phyloP scores from a whole-genome alignment of 2,797 vertebrate genomes.

The Melanotaenia boesemani region DNA sequence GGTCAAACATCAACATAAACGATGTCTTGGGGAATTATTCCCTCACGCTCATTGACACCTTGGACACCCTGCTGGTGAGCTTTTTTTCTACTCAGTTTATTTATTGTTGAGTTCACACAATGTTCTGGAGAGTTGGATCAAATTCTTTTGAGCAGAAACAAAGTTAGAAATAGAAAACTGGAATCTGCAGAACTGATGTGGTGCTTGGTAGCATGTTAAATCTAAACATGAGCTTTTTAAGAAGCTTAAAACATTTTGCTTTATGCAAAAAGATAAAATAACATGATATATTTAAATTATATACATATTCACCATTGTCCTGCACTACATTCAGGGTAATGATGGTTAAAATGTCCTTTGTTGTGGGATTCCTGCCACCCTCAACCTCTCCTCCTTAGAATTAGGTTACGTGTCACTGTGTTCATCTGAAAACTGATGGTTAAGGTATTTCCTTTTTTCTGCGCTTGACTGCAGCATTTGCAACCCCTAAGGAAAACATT shows the following conservation, averaged over 20 bases:
- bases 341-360: slow-evolving; percentile 27
- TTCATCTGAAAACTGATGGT: background rate
- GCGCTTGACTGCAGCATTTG: background rate
- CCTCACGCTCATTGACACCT: slow-evolving; percentile 93
- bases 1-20: slow-evolving; percentile 99
- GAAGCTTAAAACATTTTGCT: background rate
- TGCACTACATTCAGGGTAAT: background rate
- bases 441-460: background rate
- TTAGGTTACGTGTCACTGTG: background rate
- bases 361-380: slow-evolving; percentile 8
- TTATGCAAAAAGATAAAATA: too few species aligned
- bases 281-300: too few species aligned
- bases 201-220: too few species aligned
- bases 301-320: background rate
- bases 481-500: background rate
- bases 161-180: background rate
- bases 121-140: background rate
- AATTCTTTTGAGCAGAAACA: background rate
- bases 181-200: too few species aligned
- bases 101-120: background rate
- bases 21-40: slow-evolving; percentile 99
- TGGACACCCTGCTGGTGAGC: slow-evolving; percentile 96
- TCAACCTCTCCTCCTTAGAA: background rate
- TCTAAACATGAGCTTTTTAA: too few species aligned
- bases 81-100: background rate